A percentile compares a stretch with the other conserved stretches of the same genome.
These are phyloP conservation scores for Ardeotis arabs DNA, from an alignment of 2,113 vertebrate species.

Conservation along the genomic window DNA sequence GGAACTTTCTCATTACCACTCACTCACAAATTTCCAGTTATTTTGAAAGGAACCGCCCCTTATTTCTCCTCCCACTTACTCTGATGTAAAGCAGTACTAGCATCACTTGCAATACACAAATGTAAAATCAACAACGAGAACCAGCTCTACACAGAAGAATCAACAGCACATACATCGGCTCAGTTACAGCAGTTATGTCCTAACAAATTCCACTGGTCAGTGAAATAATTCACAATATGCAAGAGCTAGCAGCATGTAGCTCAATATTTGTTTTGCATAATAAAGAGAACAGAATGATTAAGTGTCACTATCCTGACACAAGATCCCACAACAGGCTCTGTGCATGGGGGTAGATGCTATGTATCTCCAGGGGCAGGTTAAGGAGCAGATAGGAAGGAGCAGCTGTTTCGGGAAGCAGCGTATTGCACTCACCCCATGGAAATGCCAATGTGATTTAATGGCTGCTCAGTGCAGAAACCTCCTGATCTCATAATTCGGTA, in stretches of 20 bases:
- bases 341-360: not conserved
- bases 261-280: not conserved
- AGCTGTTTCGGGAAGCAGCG: not conserved
- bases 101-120: not conserved
- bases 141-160: not conserved
- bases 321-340: not conserved
- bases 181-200: not conserved
- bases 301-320: fast-evolving
- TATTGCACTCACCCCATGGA: not conserved
- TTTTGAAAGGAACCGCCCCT: not conserved
- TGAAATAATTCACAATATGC: not conserved
- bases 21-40: not conserved
- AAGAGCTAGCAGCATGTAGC: not conserved
- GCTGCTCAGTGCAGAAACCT: not conserved
- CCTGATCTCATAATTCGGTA: not conserved
- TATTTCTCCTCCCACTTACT: not conserved
- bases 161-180: not conserved
- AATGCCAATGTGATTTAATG: not conserved
- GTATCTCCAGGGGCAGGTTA: not conserved
- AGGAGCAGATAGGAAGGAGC: not conserved
- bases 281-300: not conserved
- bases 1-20: not conserved
- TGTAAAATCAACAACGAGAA: not conserved
- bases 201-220: not conserved
- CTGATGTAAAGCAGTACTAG: not conserved